Conservation (phyloP, 2,797 vertebrate genomes). For the Malacoctenus gilli region DNA sequence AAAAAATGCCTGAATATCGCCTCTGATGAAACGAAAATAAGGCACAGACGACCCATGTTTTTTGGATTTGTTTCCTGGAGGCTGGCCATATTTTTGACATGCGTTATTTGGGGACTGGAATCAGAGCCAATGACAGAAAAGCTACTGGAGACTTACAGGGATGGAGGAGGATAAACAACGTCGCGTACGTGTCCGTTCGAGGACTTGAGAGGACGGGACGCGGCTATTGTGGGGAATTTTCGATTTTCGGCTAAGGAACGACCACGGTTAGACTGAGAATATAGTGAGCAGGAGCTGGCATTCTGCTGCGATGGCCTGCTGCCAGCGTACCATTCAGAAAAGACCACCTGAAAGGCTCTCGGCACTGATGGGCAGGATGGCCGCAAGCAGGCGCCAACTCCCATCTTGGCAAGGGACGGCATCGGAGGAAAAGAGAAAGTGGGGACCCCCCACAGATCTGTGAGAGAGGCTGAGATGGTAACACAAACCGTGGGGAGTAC, state of each 20-base stretch:
- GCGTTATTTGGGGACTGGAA: constrained; percentile 44
- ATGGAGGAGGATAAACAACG: constrained; percentile 30
- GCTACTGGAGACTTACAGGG: constrained; percentile 31
- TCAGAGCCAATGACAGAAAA: constrained; percentile 52
- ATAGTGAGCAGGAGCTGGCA: constrained; percentile 48
- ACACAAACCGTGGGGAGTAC: constrained; percentile 81
- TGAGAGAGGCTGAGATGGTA: constrained; percentile 76
- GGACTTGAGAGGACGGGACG: constrained; percentile 21
- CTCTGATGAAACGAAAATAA: constrained; percentile 44
- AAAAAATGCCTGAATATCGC: constrained; percentile 47
- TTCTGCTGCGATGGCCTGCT: constrained; percentile 60
- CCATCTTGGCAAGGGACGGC: constrained; percentile 68
- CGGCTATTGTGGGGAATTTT: constrained; percentile 27
- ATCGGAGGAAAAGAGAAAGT: constrained; percentile 67
- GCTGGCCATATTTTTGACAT: constrained; percentile 64
- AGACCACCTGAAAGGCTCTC: constrained; percentile 63
- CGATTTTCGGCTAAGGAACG: constrained; percentile 24
- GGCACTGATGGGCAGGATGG: constrained; percentile 63
- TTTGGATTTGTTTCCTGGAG: constrained; percentile 72
- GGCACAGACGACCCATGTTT: constrained; percentile 53
- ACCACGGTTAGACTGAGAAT: constrained; percentile 42
- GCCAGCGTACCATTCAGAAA: constrained; percentile 65
- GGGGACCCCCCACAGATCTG: constrained; percentile 72
- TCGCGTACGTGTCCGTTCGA: constrained; percentile 24
- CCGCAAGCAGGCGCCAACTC: constrained; percentile 80